Conservation (phyloP, 1,140 invertebrate genomes). For the Eriocheir sinensis region DNA sequence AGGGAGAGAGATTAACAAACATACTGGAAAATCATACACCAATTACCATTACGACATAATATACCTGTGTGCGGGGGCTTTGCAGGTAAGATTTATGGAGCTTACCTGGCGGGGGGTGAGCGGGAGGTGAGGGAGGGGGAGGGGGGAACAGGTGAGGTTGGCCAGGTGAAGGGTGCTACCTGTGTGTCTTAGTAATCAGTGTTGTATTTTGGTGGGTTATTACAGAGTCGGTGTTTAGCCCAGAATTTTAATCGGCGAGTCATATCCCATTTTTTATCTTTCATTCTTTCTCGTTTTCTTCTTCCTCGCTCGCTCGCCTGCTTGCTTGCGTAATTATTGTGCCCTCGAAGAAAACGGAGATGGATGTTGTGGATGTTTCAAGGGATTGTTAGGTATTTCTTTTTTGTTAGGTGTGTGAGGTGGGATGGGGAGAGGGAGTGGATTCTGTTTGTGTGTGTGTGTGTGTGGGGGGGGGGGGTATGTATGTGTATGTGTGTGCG, state of each 20-base stretch:
- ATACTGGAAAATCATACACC: conserved; percentile 36
- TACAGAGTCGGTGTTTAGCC: background rate
- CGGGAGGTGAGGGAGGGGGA: too few relatives aligned
- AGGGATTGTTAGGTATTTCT: background rate
- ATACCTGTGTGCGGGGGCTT: conserved; percentile 2
- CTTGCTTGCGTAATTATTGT: background rate
- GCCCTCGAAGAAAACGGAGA: background rate
- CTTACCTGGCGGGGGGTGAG: background rate
- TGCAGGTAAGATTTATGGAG: background rate
- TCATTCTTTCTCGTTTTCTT: background rate
- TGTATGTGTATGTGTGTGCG: background rate
- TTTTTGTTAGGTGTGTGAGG: background rate
- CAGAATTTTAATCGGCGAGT: background rate
- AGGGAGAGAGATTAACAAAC: conserved; percentile 31
- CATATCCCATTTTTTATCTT: background rate
- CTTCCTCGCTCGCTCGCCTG: too few relatives aligned
- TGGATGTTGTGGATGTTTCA: too few relatives aligned
- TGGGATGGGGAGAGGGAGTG: background rate
- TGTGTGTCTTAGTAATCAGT: background rate
- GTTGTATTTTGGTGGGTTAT: background rate
- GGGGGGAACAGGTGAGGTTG: too few relatives aligned
- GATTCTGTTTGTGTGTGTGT: too few relatives aligned
- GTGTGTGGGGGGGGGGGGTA: background rate
- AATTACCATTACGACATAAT: conserved; percentile 49
- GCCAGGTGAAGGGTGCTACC: background rate